These are phyloP conservation scores for Pocillopora grandis DNA, from an alignment of 92 coral and sea anemone genomes.

Conservation along the genomic window DNA sequence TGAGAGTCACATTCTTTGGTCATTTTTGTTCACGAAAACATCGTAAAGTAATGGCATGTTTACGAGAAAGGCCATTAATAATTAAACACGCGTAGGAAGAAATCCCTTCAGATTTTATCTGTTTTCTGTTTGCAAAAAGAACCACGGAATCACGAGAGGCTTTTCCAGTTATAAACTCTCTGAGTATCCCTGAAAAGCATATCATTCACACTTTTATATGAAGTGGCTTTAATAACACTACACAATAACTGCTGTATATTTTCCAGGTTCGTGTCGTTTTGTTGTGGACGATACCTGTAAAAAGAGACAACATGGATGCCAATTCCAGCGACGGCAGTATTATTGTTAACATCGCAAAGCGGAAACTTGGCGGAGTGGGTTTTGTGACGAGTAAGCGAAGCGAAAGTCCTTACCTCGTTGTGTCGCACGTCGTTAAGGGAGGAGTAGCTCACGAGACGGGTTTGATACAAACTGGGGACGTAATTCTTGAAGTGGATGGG, in stretches of 20 bases:
- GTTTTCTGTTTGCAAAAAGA: neutral
- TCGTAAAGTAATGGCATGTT: no score
- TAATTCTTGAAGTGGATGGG: constrained; percentile 77
- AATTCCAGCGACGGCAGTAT: constrained; percentile 34
- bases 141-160: neutral
- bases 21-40: no score
- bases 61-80: no score
- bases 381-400: constrained; percentile 66
- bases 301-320: constrained; percentile 20
- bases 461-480: constrained; percentile 68
- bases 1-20: no score
- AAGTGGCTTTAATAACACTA: neutral
- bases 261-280: neutral
- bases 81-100: no score
- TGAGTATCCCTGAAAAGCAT: no score
- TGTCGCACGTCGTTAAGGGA: constrained; percentile 77
- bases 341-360: constrained; percentile 69
- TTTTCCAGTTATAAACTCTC: no score
- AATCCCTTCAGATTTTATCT: neutral
- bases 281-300: neutral
- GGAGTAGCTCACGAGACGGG: constrained; percentile 78
- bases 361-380: constrained; percentile 80
- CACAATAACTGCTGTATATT: neutral
- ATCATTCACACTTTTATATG: no score
- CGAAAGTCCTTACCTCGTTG: constrained; percentile 49